Evolutionary conservation across 1,140 invertebrate genomes (phyloP).

Genomic region (Galleria mellonella): DNA sequence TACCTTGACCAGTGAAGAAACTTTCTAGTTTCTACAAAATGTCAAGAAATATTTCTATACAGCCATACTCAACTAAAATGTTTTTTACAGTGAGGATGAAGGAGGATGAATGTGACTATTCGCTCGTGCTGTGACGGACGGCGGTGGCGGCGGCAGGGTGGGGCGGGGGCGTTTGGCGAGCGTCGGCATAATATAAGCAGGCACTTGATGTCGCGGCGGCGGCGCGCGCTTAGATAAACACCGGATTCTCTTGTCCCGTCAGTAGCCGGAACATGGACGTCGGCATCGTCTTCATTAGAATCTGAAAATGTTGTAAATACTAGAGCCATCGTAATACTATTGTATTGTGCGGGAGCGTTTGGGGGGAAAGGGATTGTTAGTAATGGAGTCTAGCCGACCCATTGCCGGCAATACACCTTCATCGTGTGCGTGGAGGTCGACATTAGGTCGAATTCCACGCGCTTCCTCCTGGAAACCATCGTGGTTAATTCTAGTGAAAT

Average conservation of each 20-base stretch:
- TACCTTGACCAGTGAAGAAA: no score
- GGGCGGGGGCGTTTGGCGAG: conserved; percentile 8
- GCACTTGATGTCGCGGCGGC: conserved; percentile 51
- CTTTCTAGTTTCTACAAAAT: no score
- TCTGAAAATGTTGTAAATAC: conserved; percentile 78
- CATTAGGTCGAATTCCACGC: no score
- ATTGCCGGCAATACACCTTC: no score
- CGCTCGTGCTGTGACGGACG: background rate
- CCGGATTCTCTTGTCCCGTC: conserved; percentile 98
- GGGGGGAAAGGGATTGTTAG: no score
- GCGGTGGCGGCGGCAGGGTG: conserved; percentile 1
- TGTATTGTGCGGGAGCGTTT: background rate
- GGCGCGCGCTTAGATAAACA: conserved; percentile 89
- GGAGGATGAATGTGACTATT: background rate
- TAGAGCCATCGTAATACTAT: background rate
- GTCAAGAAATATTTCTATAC: no score
- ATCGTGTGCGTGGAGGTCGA: conserved; percentile 15
- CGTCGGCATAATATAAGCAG: conserved; percentile 41
- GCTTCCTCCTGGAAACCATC: no score
- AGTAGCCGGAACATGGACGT: conserved; percentile 99
- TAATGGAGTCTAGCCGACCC: no score
- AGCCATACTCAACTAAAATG: no score
- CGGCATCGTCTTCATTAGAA: conserved; percentile 99
- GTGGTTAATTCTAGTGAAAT: no score
- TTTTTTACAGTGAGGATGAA: background rate